Percentiles rank a stretch among this genome's conserved stretches.
phyloP scores from a whole-genome alignment of 23 tunicate species.

The Ascidia mentula region DNA sequence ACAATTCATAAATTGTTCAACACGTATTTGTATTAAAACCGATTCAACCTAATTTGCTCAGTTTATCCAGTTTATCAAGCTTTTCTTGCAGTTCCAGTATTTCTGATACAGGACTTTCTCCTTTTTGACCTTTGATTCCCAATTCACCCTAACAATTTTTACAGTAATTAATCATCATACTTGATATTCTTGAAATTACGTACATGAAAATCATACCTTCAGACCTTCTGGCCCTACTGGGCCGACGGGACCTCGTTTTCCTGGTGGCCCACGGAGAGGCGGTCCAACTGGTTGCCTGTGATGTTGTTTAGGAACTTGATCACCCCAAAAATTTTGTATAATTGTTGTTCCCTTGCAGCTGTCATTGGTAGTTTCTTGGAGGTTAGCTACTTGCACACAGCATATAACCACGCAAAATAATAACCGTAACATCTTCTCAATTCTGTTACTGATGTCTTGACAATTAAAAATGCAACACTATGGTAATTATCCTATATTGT shows the following conservation, averaged over 20 bases:
- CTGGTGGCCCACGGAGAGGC: background rate
- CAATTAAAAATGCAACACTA: too few species aligned
- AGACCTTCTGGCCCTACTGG: background rate
- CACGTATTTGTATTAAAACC: too few species aligned
- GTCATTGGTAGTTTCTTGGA: too few species aligned
- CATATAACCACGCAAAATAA: too few species aligned
- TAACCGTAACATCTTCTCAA: too few species aligned
- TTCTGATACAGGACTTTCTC: background rate
- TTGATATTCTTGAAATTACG: background rate
- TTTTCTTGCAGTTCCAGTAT: background rate
- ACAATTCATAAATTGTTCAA: too few species aligned
- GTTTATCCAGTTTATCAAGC: background rate
- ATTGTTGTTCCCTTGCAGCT: conserved; percentile 2
- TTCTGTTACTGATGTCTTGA: too few species aligned
- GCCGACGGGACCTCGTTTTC: background rate
- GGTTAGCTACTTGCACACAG: too few species aligned
- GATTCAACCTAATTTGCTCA: too few species aligned
- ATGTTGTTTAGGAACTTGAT: too few species aligned
- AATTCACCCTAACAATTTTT: background rate
- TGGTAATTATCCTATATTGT: too few species aligned
- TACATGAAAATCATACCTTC: background rate
- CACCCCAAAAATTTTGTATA: background rate
- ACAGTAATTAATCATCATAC: background rate
- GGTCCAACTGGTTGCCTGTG: background rate
- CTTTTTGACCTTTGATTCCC: background rate